Evolutionary conservation across 2,113 vertebrate species (phyloP), one percentile per base, ranked within the genome.

Genomic region (Oreochromis niloticus): DNA sequence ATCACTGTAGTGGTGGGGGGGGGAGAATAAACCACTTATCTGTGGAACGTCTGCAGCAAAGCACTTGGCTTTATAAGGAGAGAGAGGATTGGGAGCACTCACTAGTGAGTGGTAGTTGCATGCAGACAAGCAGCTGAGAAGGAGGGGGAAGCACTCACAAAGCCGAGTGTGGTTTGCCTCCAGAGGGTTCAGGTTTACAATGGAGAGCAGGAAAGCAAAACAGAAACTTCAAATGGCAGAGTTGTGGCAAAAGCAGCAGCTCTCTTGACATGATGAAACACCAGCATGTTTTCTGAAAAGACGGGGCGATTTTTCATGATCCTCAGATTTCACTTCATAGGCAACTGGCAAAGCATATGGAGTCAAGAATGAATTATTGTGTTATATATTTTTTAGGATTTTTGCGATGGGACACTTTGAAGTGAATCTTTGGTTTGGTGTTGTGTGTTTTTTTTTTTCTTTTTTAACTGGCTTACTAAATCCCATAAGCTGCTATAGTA

Each of bases 401-500:
- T 89, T 91, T 88, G 85, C 84, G 85, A 83, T 88, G 50, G 55
- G 82, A 82, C 52, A 88, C 92, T 95, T 94, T 95, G 91, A 96
- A 95, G 92, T 89, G 43, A 89, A 90, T 91, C 86, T 92, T 81
- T 86, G 82, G 89, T 82, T 87, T 75, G 88, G 85, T 85, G 83
- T 90, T 39, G 46, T 59, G 89, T n/a, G 24, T 1, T 13, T 36
- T 63, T 30, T 34, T 19, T 10, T 1, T 0, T 22, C 22, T 36
- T n/a, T 92, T 94, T 92, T 41, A 80, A 85, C 91, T 89, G 93
- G 94, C 88, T 91, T 92, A 83, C 80, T 90, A 90, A 94, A 95
- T 97, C 94, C 94, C 86, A 87, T 94, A 95, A 95, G 94, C 95
- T 82, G 87, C 91, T 71, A 84, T 90, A 87, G 87, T 96, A 96